Evolutionary conservation across 2,888 invertebrate genomes (phyloP).

Genomic region (Rhabditoides inermis): DNA sequence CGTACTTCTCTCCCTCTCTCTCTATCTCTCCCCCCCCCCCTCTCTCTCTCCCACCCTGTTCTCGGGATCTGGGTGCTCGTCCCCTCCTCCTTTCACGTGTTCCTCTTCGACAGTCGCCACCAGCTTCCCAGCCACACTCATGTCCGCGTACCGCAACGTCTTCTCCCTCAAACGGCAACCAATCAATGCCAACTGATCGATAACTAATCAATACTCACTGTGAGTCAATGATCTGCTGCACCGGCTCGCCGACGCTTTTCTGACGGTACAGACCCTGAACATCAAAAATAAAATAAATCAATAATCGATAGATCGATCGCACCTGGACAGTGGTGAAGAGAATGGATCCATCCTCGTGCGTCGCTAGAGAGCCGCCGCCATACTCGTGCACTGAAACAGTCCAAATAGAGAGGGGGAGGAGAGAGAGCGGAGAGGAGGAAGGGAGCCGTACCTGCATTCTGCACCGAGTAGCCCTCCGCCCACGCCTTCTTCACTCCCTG

Average conservation of each 20-base stretch:
- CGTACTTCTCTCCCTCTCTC: background rate
- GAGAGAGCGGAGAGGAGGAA: background rate
- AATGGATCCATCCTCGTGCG: slow-evolving; percentile 42
- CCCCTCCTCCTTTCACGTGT: too few relatives aligned
- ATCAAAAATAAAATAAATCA: background rate
- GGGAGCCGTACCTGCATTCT: slow-evolving; percentile 11
- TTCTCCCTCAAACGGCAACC: too few relatives aligned
- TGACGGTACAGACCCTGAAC: background rate
- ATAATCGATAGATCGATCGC: background rate
- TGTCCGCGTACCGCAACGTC: too few relatives aligned
- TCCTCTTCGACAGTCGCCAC: too few relatives aligned
- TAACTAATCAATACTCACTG: too few relatives aligned
- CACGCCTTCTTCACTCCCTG: slow-evolving; percentile 5
- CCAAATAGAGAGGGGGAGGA: background rate
- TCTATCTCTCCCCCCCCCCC: background rate
- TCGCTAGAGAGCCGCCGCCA: slow-evolving; percentile 54
- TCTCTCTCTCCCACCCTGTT: background rate
- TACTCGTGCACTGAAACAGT: slow-evolving; percentile 55
- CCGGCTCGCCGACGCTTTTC: too few relatives aligned
- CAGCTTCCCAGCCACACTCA: too few relatives aligned
- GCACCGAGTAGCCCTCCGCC: slow-evolving; percentile 22
- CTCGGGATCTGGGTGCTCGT: too few relatives aligned
- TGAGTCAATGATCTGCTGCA: too few relatives aligned
- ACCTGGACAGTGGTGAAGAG: slow-evolving; percentile 19
- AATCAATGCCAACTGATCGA: too few relatives aligned